Conservation (phyloP, 1,140 invertebrate genomes). For the Acromyrmex charruanus region DNA sequence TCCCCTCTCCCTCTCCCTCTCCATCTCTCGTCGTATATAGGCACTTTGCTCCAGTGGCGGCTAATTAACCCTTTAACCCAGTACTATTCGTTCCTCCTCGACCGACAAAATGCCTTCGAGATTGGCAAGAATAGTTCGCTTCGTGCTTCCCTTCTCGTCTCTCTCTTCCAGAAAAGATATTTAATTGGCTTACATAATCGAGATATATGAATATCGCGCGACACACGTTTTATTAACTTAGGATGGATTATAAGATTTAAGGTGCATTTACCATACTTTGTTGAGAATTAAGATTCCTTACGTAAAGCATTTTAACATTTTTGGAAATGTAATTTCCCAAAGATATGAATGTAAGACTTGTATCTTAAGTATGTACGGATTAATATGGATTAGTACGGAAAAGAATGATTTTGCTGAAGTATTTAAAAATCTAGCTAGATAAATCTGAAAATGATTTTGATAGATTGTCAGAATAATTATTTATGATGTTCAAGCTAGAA, state of each 20-base stretch:
- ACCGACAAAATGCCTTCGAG: conserved; percentile 52
- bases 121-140: conserved; percentile 74
- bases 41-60: conserved; percentile 74
- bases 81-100: conserved; percentile 40
- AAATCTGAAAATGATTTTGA: too few species aligned
- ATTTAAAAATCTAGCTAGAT: too few species aligned
- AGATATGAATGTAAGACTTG: neutral
- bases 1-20: too few species aligned
- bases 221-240: neutral
- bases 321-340: neutral
- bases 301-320: neutral
- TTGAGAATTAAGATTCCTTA: neutral
- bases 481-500: too few species aligned
- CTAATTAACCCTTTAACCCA: conserved; percentile 79
- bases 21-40: conserved; percentile 52
- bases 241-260: neutral
- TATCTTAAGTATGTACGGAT: neutral
- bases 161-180: neutral
- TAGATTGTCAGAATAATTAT: too few species aligned
- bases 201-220: neutral
- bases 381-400: neutral
- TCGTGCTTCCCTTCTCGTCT: neutral
- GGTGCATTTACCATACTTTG: too few species aligned
- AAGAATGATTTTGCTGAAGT: too few species aligned
- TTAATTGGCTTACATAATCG: neutral